phyloP scores from a whole-genome alignment of 2,797 vertebrate species.

The Onychomys leucogaster region DNA sequence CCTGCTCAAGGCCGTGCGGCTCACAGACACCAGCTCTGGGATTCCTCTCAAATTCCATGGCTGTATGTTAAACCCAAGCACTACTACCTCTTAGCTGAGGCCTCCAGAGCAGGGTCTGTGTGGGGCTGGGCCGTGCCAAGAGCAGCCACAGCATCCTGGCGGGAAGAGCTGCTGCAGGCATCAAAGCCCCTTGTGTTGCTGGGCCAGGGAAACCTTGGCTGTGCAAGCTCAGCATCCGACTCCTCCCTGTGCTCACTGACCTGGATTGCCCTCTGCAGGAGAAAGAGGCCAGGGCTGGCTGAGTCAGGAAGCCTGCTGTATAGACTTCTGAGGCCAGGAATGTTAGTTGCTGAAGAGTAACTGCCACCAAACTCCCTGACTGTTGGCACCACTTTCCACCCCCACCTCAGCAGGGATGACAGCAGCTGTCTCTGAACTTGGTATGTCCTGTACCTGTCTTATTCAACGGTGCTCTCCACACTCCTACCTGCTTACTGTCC shows the following conservation, averaged over 20 bases:
- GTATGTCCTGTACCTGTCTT: not conserved
- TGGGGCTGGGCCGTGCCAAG: not conserved
- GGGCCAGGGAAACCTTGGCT: slow-evolving; percentile 63
- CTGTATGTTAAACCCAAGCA: not conserved
- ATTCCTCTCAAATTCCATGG: slow-evolving; percentile 3
- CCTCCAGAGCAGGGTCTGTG: not conserved
- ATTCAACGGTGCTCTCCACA: not conserved
- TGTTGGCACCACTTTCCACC: not conserved
- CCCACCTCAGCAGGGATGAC: not conserved
- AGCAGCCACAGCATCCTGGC: slow-evolving; percentile 15
- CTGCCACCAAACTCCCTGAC: slow-evolving; percentile 4
- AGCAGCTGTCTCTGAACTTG: not conserved
- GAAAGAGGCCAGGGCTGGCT: not conserved
- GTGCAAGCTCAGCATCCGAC: not conserved
- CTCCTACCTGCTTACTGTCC: not conserved
- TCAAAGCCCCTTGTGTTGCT: slow-evolving; percentile 73
- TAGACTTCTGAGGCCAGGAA: not conserved
- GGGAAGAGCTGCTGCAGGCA: not conserved
- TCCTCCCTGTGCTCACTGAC: slow-evolving; percentile 44
- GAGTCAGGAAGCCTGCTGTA: not conserved
- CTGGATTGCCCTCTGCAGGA: slow-evolving; percentile 28
- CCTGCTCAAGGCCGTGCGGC: not conserved
- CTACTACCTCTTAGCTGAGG: not conserved
- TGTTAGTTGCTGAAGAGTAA: not conserved
- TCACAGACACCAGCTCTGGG: not conserved